Evolutionary conservation across 2,113 vertebrate species (phyloP).

Genomic region (Semnornis frantzii): DNA sequence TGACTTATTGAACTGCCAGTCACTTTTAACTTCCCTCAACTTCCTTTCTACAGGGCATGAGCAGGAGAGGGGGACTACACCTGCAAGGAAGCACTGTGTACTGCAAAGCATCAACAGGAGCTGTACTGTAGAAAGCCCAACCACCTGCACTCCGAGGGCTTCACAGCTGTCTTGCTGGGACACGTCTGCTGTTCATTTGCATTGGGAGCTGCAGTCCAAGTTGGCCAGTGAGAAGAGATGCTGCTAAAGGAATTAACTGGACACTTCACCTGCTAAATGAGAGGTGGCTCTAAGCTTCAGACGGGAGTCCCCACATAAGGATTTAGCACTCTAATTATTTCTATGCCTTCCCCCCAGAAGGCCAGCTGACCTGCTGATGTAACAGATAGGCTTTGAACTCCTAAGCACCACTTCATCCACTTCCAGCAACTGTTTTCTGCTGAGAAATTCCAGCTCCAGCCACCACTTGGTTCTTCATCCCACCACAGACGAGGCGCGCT

Average conservation of each 20-base stretch:
- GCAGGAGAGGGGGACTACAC: background rate
- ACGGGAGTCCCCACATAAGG: background rate
- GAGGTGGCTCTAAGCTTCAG: constrained; percentile 33
- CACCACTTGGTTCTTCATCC: constrained; percentile 41
- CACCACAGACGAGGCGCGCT: background rate
- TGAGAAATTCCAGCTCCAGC: constrained; percentile 42
- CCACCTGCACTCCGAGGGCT: background rate
- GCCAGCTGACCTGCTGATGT: constrained; percentile 33
- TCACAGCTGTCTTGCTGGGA: background rate
- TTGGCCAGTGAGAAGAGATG: constrained; percentile 29
- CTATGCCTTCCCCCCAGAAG: background rate
- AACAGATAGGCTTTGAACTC: constrained; percentile 42
- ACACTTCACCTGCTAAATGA: background rate
- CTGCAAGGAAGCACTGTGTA: background rate
- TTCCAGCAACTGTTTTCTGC: constrained; percentile 33
- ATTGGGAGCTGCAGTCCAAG: constrained; percentile 55
- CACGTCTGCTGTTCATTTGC: background rate
- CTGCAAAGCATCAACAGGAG: background rate
- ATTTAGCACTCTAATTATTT: background rate
- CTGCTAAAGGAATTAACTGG: constrained; percentile 48
- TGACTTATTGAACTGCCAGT: background rate
- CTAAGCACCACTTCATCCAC: constrained; percentile 51
- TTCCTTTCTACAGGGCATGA: background rate
- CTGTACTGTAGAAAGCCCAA: background rate
- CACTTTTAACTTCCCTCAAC: background rate